A percentile compares a stretch with the other conserved stretches of the same genome.
Evolutionary conservation across 2,888 invertebrate species (phyloP).

Genomic region (Lasioglossum calceatum): DNA sequence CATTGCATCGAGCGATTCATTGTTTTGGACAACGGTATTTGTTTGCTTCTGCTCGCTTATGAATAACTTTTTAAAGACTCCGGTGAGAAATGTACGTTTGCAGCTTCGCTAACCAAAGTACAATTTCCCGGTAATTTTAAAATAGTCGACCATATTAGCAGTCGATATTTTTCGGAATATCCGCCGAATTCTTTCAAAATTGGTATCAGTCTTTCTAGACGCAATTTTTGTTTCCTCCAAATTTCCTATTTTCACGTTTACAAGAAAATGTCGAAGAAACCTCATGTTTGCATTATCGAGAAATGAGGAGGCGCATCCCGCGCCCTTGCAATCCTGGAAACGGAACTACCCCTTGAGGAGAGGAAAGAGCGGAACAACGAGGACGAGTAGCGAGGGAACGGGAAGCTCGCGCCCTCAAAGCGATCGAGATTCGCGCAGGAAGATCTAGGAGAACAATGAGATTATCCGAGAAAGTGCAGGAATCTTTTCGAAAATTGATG

Average conservation of each 20-base stretch:
- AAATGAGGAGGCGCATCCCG: too few species aligned
- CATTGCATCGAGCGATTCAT: conserved; percentile 84
- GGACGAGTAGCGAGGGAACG: conserved; percentile 17
- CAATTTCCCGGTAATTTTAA: conserved; percentile 91
- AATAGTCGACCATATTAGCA: conserved; percentile 92
- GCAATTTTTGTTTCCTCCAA: conserved; percentile 85
- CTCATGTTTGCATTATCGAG: too few species aligned
- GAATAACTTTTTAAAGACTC: conserved; percentile 86
- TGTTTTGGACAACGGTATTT: conserved; percentile 88
- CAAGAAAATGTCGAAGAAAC: too few species aligned
- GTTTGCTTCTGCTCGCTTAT: conserved; percentile 86
- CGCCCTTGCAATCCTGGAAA: too few species aligned
- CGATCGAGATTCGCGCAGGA: conserved; percentile 47
- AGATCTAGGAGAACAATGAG: not conserved
- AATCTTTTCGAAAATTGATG: not conserved
- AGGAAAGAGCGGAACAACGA: not conserved
- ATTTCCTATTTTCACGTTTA: too few species aligned
- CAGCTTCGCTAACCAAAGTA: conserved; percentile 89
- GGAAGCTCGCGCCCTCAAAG: conserved; percentile 33
- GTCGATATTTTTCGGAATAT: conserved; percentile 92
- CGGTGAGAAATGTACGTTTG: conserved; percentile 85
- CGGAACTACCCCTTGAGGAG: not conserved
- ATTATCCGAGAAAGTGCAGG: not conserved
- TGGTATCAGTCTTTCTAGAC: conserved; percentile 86
- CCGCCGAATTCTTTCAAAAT: conserved; percentile 92